phyloP scores from a whole-genome alignment of 2,113 vertebrate species.

The Myodes glareolus region DNA sequence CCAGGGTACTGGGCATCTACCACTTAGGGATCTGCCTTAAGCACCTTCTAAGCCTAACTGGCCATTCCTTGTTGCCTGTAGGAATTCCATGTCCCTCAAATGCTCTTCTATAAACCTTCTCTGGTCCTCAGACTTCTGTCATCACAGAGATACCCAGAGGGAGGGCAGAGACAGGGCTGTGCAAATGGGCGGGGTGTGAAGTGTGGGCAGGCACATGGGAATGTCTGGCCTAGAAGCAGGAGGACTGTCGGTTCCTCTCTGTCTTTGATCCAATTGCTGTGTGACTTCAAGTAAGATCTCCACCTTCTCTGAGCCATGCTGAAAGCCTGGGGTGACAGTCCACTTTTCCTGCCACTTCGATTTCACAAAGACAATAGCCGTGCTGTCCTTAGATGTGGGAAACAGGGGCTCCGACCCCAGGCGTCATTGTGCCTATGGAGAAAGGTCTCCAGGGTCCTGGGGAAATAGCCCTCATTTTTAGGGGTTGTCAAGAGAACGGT shows the following conservation, averaged over 20 bases:
- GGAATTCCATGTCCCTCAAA: neutral
- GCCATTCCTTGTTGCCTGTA: neutral
- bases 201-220: neutral
- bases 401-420: neutral
- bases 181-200: neutral
- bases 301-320: slow-evolving; percentile 23
- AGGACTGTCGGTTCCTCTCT: neutral
- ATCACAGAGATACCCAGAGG: neutral
- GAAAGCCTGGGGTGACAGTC: neutral
- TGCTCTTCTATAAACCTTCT: neutral
- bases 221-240: neutral
- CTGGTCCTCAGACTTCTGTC: neutral
- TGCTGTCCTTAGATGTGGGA: neutral
- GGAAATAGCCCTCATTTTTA: neutral
- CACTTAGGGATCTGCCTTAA: neutral
- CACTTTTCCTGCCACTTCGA: neutral
- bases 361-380: neutral
- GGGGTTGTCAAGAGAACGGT: neutral
- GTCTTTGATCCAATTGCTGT: neutral
- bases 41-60: neutral
- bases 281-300: neutral
- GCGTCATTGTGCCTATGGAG: neutral
- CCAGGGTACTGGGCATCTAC: neutral
- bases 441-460: neutral
- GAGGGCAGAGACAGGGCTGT: neutral